Evolutionary conservation across 2,797 vertebrate genomes (phyloP).

Genomic region (Thripadectes ignobilis): DNA sequence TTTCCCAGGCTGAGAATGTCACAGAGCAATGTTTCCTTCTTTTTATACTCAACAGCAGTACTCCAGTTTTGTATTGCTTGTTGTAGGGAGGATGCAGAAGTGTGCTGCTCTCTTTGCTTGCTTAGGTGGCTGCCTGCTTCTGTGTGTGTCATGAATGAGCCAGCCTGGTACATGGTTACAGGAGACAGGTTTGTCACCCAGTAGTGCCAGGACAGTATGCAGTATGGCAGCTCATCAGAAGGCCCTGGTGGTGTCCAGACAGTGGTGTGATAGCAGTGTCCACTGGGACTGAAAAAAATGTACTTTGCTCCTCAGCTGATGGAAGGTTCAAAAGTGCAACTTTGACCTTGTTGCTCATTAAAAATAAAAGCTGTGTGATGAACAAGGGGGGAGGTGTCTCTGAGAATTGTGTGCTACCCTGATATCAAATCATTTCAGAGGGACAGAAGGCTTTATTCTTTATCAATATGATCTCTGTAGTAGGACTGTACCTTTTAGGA

Average conservation of each 20-base stretch:
- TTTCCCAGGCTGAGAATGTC: neutral
- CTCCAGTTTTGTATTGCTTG: neutral
- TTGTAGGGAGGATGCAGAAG: neutral
- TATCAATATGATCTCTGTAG: neutral
- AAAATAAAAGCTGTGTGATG: neutral
- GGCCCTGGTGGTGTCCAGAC: fast-evolving
- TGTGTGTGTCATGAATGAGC: neutral
- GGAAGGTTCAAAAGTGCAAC: neutral
- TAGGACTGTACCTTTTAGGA: neutral
- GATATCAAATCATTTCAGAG: neutral
- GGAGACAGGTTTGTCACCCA: neutral
- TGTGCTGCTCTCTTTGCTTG: neutral
- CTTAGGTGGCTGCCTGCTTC: neutral
- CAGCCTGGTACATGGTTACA: neutral
- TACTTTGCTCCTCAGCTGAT: neutral
- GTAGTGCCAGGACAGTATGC: neutral
- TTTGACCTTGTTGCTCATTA: neutral
- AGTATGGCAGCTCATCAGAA: neutral
- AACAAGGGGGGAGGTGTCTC: neutral
- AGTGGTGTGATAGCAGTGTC: neutral
- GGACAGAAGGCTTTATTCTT: neutral
- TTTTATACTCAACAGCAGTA: neutral
- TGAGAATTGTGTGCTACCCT: neutral
- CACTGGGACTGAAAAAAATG: neutral
- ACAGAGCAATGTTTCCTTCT: neutral